Percentiles rank a stretch among this genome's conserved stretches.
These are phyloP conservation scores for Trachelus iudaicus DNA, from an alignment of 2,888 invertebrate genomes.

Conservation along the genomic window DNA sequence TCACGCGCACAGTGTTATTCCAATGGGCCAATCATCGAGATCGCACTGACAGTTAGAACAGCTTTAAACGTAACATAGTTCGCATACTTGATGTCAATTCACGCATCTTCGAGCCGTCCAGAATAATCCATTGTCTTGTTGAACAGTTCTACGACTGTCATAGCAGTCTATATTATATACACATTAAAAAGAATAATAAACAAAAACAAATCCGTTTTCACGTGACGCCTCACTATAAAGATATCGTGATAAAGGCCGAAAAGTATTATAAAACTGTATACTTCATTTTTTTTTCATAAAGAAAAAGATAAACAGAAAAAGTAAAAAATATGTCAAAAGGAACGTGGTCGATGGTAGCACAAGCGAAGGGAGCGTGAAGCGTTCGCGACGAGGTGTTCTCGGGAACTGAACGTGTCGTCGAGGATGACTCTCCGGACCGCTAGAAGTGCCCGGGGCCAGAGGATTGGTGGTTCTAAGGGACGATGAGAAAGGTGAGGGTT, in stretches of 20 bases:
- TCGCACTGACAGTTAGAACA: neutral
- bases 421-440: slow-evolving; percentile 15
- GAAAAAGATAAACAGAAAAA: slow-evolving; percentile 1
- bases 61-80: too few relatives aligned
- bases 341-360: neutral
- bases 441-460: slow-evolving; percentile 30
- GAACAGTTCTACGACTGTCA: neutral
- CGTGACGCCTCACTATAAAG: neutral
- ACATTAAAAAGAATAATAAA: neutral
- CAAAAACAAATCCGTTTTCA: neutral
- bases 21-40: slow-evolving; percentile 6
- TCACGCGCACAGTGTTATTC: slow-evolving; percentile 14
- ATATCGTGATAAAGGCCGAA: neutral
- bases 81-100: neutral
- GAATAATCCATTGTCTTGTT: neutral
- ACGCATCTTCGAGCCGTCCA: neutral
- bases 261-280: neutral
- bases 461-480: slow-evolving; percentile 31
- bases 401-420: slow-evolving; percentile 46
- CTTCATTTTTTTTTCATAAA: neutral
- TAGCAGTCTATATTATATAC: neutral
- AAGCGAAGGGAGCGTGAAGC: slow-evolving; percentile 18
- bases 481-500: slow-evolving; percentile 29
- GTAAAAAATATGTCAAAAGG: neutral
- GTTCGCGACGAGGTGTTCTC: slow-evolving; percentile 49